These are phyloP conservation scores for Eumeta japonica DNA, from an alignment of 1,140 invertebrate genomes.

Conservation along the genomic window DNA sequence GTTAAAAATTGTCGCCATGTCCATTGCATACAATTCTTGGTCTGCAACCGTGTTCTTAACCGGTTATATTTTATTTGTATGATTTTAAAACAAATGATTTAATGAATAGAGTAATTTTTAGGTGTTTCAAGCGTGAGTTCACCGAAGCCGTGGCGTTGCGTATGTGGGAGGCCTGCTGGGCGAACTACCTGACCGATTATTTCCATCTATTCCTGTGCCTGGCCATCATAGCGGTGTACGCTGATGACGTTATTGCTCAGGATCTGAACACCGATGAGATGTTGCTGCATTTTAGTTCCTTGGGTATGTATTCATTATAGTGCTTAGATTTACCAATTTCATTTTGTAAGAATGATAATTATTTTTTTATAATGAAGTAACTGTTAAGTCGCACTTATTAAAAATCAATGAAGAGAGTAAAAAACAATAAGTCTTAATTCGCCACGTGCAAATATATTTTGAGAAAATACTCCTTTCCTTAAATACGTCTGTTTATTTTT, in stretches of 20 bases:
- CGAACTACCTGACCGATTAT: slow-evolving; percentile 89
- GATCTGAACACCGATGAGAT: slow-evolving; percentile 89
- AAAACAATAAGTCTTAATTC: too few relatives aligned
- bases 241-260: slow-evolving; percentile 88
- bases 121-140: slow-evolving; percentile 88
- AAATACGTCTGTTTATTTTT: too few relatives aligned
- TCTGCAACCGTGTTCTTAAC: background rate
- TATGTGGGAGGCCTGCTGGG: slow-evolving; percentile 95
- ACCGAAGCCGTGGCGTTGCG: slow-evolving; percentile 79
- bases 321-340: too few relatives aligned
- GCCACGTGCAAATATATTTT: too few relatives aligned
- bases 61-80: slow-evolving; percentile 1
- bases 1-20: too few relatives aligned
- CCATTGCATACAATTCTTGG: background rate
- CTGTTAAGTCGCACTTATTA: too few relatives aligned
- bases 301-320: slow-evolving; percentile 65
- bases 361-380: too few relatives aligned
- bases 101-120: too few relatives aligned
- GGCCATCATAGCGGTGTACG: slow-evolving; percentile 88
- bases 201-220: slow-evolving; percentile 90
- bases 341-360: too few relatives aligned
- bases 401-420: too few relatives aligned
- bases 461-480: too few relatives aligned
- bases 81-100: background rate
- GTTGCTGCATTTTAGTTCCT: slow-evolving; percentile 89